These are phyloP conservation scores for Anisognathus igniventris DNA, from an alignment of 2,797 vertebrate genomes.

Conservation along the genomic window DNA sequence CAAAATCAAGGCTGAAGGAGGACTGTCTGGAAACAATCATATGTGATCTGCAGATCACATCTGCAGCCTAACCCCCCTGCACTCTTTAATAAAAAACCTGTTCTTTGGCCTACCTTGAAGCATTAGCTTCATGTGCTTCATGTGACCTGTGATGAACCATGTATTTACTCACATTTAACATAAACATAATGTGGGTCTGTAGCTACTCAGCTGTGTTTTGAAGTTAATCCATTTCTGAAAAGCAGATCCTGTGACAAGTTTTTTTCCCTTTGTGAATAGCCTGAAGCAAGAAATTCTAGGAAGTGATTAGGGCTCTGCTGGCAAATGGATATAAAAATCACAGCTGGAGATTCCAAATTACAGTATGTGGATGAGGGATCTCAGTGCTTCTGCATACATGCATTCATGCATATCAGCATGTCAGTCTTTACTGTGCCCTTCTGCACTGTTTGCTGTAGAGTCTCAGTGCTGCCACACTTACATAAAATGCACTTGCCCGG, in stretches of 20 bases:
- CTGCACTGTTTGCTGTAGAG: background rate
- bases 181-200: background rate
- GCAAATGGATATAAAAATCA: background rate
- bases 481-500: background rate
- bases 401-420: accelerated
- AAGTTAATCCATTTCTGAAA: background rate
- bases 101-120: background rate
- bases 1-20: background rate
- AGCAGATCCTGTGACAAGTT: background rate
- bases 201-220: background rate
- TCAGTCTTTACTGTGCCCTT: background rate
- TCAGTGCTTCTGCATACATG: background rate
- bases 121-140: background rate
- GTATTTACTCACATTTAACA: background rate
- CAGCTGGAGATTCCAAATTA: background rate
- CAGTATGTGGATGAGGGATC: background rate
- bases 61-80: background rate
- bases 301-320: background rate
- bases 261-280: background rate
- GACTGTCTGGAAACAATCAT: background rate
- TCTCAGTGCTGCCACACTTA: background rate
- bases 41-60: background rate
- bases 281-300: background rate
- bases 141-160: background rate
- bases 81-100: background rate